phyloP scores from a whole-genome alignment of 2,113 vertebrate genomes.

The Edolisoma coerulescens region DNA sequence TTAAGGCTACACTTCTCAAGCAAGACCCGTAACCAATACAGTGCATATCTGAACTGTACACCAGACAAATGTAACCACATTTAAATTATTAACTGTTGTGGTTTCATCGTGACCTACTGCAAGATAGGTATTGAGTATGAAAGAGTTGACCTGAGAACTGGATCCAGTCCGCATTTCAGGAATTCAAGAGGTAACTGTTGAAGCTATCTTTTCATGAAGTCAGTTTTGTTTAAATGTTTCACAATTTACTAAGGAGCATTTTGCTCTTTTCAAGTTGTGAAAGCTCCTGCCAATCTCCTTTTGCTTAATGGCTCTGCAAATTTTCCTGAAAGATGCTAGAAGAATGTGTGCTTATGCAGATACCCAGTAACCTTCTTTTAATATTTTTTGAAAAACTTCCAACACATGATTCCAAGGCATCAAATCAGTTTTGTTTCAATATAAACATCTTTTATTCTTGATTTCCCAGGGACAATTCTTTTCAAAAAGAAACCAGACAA shows the following conservation, averaged over 20 bases:
- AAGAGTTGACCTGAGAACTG: neutral
- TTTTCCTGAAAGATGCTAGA: neutral
- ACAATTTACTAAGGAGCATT: neutral
- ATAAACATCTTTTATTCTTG: neutral
- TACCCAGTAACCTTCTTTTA: neutral
- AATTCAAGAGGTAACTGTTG: neutral
- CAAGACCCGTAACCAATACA: neutral
- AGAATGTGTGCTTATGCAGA: slow-evolving; percentile 5
- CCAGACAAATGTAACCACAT: neutral
- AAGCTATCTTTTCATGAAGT: neutral
- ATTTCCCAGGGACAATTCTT: neutral
- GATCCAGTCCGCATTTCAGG: neutral
- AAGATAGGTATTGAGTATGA: neutral
- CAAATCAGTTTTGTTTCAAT: slow-evolving; percentile 7
- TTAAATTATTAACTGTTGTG: neutral
- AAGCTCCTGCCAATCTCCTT: neutral
- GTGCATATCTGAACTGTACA: neutral
- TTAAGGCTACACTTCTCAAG: neutral
- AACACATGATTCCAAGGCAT: slow-evolving; percentile 15
- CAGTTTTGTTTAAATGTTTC: neutral
- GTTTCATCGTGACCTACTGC: neutral
- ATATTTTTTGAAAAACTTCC: neutral
- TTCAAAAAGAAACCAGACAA: neutral
- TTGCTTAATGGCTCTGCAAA: neutral
- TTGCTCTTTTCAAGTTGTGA: neutral